phyloP scores from a whole-genome alignment of 2,888 invertebrate species.

The Operophtera brumata region DNA sequence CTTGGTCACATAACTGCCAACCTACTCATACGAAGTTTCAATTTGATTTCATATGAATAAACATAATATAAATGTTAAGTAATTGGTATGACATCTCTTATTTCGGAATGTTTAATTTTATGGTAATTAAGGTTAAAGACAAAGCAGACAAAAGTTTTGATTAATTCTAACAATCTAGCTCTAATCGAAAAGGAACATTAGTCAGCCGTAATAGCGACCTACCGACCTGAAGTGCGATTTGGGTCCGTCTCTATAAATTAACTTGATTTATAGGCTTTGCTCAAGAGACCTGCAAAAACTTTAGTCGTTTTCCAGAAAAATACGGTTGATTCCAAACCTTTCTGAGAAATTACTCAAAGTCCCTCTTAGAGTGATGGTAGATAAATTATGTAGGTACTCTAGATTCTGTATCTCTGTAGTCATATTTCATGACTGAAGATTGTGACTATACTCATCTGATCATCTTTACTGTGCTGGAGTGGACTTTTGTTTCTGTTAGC shows the following conservation, averaged over 20 bases:
- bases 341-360: neutral
- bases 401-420: too few species aligned
- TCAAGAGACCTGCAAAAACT: slow-evolving; percentile 61
- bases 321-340: slow-evolving; percentile 43
- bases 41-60: neutral
- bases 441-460: too few species aligned
- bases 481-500: too few species aligned
- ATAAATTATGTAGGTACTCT: too few species aligned
- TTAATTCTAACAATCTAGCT: slow-evolving; percentile 17
- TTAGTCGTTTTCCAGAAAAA: slow-evolving; percentile 65
- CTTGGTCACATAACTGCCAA: neutral
- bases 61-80: neutral
- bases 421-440: too few species aligned
- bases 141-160: slow-evolving; percentile 20
- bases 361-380: too few species aligned
- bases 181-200: slow-evolving; percentile 51
- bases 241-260: slow-evolving; percentile 74
- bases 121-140: neutral
- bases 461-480: too few species aligned
- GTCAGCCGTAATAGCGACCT: slow-evolving; percentile 58
- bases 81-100: neutral
- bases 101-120: neutral
- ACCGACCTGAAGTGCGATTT: slow-evolving; percentile 58
- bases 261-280: slow-evolving; percentile 71
- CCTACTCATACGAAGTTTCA: neutral